These are phyloP conservation scores for Nansenia antarctica DNA, from an alignment of 2,113 vertebrate species.

Conservation along the genomic window DNA sequence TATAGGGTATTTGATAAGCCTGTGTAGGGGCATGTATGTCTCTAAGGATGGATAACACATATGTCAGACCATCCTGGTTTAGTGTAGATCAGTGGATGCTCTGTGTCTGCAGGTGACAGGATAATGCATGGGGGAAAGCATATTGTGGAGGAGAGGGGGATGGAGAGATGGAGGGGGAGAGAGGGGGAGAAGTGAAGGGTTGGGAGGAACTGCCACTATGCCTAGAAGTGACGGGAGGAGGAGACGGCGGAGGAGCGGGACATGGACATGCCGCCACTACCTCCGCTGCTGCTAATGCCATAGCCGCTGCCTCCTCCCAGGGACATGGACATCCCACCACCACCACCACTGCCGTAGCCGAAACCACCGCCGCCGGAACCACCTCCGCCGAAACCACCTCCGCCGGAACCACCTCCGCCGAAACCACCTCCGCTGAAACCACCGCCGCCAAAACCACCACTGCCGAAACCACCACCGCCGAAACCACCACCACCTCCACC, in stretches of 20 bases:
- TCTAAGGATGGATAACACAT: neutral
- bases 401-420: neutral
- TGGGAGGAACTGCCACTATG: neutral
- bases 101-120: neutral
- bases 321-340: neutral
- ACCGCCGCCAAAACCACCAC: neutral
- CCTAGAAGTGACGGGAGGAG: neutral
- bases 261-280: conserved; percentile 14
- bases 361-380: neutral
- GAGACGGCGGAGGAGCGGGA: neutral
- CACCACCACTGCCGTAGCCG: neutral
- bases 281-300: conserved; percentile 22
- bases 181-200: conserved; percentile 1
- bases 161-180: conserved; percentile 19
- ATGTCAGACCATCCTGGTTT: neutral
- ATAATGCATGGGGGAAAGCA: neutral
- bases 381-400: conserved; percentile 16
- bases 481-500: neutral
- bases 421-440: neutral
- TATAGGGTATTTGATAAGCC: neutral
- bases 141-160: neutral
- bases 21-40: neutral
- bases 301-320: conserved; percentile 7
- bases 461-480: neutral
- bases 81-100: conserved; percentile 15